phyloP scores from a whole-genome alignment of 2,797 vertebrate genomes.

The Leucoraja ocellata region DNA sequence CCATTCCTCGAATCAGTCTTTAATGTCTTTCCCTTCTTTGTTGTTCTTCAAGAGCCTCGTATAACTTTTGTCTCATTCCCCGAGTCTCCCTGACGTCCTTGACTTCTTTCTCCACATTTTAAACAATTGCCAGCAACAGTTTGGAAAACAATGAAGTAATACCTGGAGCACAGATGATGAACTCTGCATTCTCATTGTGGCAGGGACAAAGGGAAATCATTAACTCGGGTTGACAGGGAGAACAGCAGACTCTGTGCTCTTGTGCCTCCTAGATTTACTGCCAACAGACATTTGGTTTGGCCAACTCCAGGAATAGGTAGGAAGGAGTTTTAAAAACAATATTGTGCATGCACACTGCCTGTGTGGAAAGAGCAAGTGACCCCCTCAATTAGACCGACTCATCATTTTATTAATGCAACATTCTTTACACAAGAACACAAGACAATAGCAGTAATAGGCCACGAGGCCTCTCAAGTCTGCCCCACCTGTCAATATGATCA shows the following conservation, averaged over 20 bases:
- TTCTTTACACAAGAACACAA: too few relatives aligned
- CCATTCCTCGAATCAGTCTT: background rate
- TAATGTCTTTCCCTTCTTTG: background rate
- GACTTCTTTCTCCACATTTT: background rate
- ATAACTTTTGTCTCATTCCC: background rate
- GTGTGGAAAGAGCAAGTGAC: background rate
- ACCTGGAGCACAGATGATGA: background rate
- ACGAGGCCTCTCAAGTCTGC: too few relatives aligned
- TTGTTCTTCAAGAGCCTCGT: background rate
- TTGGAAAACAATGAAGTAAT: slow-evolving; percentile 4
- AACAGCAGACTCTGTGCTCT: background rate
- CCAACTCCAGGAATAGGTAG: background rate
- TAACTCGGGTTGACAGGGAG: background rate
- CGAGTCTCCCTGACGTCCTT: background rate
- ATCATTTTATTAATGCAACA: too few relatives aligned
- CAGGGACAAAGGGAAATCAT: background rate
- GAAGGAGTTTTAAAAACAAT: background rate
- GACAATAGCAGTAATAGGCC: too few relatives aligned
- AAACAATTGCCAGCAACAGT: background rate
- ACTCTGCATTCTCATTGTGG: background rate
- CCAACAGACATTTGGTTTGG: background rate
- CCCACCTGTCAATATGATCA: too few relatives aligned
- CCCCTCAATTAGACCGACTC: background rate
- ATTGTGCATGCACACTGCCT: background rate
- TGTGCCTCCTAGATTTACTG: background rate